A percentile compares a stretch with the other conserved stretches of the same genome.
Conservation (phyloP, 2,888 invertebrate species). For the Campoplex nolae region DNA sequence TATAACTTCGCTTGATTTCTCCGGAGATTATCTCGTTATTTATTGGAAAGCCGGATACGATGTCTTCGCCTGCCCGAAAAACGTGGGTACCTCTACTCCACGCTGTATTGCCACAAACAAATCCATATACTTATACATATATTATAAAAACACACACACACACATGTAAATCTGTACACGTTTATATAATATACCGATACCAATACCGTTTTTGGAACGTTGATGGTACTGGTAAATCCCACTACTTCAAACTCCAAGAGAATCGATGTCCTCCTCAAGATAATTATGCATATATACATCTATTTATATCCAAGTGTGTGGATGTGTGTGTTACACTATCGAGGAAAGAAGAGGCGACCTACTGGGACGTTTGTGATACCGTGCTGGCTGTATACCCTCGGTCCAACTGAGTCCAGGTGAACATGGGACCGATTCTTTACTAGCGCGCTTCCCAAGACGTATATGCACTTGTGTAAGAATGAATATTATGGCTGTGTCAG, state of each 20-base stretch:
- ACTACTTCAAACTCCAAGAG: slow-evolving; percentile 13
- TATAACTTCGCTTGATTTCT: slow-evolving; percentile 83
- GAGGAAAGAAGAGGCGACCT: slow-evolving; percentile 47
- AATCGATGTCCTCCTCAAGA: slow-evolving; percentile 43
- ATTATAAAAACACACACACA: background rate
- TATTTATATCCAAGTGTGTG: slow-evolving; percentile 9
- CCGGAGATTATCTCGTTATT: slow-evolving; percentile 83
- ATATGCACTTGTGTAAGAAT: slow-evolving; percentile 31
- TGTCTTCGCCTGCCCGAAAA: slow-evolving; percentile 77
- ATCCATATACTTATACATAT: slow-evolving; percentile 14
- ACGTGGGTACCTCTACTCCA: slow-evolving; percentile 41
- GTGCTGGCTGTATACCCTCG: slow-evolving; percentile 8
- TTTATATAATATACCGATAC: background rate
- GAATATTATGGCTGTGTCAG: slow-evolving; percentile 32
- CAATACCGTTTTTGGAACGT: slow-evolving; percentile 10
- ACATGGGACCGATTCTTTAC: slow-evolving; percentile 31
- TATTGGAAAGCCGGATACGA: slow-evolving; percentile 80
- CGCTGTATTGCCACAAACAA: slow-evolving; percentile 1
- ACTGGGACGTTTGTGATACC: slow-evolving; percentile 49
- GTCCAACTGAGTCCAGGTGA: slow-evolving; percentile 17
- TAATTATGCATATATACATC: slow-evolving; percentile 44
- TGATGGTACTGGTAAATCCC: slow-evolving; percentile 31
- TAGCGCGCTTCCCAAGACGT: slow-evolving; percentile 12
- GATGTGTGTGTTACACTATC: slow-evolving; percentile 41
- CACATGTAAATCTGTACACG: background rate